Evolutionary conservation across 2,797 vertebrate genomes (phyloP).

Genomic region (Tangara arthus): DNA sequence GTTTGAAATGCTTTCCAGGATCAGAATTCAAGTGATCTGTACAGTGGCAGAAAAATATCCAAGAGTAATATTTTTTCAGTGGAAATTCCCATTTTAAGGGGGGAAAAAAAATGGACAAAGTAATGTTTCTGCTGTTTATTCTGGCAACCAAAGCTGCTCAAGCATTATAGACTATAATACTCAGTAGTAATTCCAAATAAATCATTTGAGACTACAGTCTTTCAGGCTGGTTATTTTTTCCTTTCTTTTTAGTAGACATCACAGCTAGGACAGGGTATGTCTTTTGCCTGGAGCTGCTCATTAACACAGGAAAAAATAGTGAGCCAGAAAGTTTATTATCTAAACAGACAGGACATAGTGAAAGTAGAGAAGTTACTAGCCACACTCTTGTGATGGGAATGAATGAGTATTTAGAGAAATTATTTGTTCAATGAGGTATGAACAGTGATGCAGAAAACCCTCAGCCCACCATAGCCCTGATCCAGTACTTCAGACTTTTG

Average conservation of each 20-base stretch:
- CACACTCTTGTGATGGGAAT: background rate
- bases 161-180: background rate
- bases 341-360: background rate
- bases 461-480: background rate
- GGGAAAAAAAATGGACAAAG: background rate
- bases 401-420: background rate
- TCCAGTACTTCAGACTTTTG: background rate
- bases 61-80: background rate
- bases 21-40: background rate
- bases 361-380: background rate
- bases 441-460: background rate
- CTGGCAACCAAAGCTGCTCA: background rate
- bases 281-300: background rate
- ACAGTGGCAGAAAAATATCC: background rate
- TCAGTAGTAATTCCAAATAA: background rate
- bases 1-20: background rate
- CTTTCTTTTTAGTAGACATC: background rate
- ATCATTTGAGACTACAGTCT: background rate
- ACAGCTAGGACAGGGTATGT: background rate
- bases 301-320: background rate
- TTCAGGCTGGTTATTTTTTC: background rate
- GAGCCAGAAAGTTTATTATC: background rate
- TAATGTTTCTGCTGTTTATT: background rate
- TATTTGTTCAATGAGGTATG: background rate
- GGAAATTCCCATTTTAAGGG: background rate